Conservation (phyloP, 1,140 invertebrate species). For the Gryllus bimaculatus region DNA sequence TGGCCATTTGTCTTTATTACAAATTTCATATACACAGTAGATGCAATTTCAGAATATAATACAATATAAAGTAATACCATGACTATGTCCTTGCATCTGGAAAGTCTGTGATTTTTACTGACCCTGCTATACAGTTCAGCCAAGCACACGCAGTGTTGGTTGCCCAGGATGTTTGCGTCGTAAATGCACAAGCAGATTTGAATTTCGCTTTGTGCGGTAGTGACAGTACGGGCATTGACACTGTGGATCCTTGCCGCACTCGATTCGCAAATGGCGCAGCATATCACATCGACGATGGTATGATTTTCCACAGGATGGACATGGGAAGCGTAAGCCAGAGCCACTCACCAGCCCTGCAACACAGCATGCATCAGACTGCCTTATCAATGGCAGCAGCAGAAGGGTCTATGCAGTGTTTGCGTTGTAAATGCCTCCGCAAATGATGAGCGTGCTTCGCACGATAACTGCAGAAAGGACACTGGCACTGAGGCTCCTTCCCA, state of each 20-base stretch:
- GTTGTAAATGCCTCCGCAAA: background rate
- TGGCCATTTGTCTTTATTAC: too few relatives aligned
- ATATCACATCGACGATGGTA: conserved; percentile 40
- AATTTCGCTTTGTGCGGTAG: conserved; percentile 25
- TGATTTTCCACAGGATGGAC: background rate
- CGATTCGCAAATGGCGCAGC: conserved; percentile 42
- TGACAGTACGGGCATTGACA: conserved; percentile 27
- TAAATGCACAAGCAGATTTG: conserved; percentile 24
- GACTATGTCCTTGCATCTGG: too few relatives aligned
- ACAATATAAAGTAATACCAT: too few relatives aligned
- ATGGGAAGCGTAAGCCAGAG: background rate
- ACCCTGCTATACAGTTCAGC: too few relatives aligned
- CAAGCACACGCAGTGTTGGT: too few relatives aligned
- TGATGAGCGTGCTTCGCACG: conserved; percentile 30
- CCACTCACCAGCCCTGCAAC: background rate
- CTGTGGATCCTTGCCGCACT: conserved; percentile 19
- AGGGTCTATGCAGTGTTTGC: background rate
- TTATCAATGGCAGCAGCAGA: background rate
- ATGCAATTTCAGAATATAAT: too few relatives aligned
- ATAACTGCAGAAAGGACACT: conserved; percentile 32
- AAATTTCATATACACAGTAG: too few relatives aligned
- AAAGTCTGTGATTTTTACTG: too few relatives aligned
- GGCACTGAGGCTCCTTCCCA: conserved; percentile 41
- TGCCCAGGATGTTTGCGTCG: conserved; percentile 7
- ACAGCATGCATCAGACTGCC: background rate